These are phyloP conservation scores for Phyto melanocephala DNA, from an alignment of 2,888 invertebrate species.

Conservation along the genomic window DNA sequence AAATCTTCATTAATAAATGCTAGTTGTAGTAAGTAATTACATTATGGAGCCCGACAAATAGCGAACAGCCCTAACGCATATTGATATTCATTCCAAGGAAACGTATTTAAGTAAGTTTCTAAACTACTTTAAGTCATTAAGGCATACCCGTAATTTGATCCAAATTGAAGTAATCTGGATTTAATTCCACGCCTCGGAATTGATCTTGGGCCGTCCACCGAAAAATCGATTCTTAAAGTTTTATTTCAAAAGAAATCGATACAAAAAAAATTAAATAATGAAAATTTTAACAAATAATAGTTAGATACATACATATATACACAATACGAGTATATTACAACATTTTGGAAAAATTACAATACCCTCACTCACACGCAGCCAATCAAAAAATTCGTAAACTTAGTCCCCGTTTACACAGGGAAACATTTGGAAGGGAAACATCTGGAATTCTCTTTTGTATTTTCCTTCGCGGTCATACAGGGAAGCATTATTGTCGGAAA, in stretches of 20 bases:
- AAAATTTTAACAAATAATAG: too few relatives aligned
- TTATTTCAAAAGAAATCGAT: background rate
- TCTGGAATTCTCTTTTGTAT: too few relatives aligned
- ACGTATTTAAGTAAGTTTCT: background rate
- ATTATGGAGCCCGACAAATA: conserved; percentile 40
- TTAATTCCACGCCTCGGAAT: conserved; percentile 93
- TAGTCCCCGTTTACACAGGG: too few relatives aligned
- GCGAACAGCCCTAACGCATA: conserved; percentile 78
- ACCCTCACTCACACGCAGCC: too few relatives aligned
- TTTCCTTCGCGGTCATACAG: too few relatives aligned
- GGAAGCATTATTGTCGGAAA: too few relatives aligned
- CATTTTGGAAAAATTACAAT: too few relatives aligned
- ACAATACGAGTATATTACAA: too few relatives aligned
- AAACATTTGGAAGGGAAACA: too few relatives aligned
- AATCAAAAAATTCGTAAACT: too few relatives aligned
- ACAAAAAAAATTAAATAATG: background rate
- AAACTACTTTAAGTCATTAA: conserved; percentile 65
- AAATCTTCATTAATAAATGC: conserved; percentile 67
- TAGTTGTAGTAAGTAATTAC: conserved; percentile 1
- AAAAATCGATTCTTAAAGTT: conserved; percentile 79
- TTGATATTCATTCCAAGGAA: conserved; percentile 71
- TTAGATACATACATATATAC: too few relatives aligned
- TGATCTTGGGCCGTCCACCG: conserved; percentile 91
- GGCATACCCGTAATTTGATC: conserved; percentile 92
- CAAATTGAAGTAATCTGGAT: conserved; percentile 93